phyloP scores from a whole-genome alignment of 2,888 invertebrate genomes.

The Cordilura impudica region DNA sequence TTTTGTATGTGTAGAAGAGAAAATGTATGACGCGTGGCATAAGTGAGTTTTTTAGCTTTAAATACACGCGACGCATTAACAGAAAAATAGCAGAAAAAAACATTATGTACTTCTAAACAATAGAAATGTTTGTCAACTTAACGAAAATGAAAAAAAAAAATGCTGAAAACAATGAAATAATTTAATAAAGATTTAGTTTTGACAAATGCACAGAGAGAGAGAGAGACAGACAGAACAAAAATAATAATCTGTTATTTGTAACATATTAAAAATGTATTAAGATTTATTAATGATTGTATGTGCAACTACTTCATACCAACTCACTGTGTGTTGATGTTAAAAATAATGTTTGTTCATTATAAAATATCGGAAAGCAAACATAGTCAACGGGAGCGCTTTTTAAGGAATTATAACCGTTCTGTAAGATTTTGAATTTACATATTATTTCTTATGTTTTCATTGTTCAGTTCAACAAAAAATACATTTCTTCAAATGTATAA shows the following conservation, averaged over 20 bases:
- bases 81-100: constrained; percentile 2
- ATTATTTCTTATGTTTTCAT: neutral
- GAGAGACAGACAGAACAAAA: neutral
- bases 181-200: constrained; percentile 8
- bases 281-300: too few species aligned
- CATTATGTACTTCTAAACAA: constrained; percentile 11
- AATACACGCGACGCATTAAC: constrained; percentile 56
- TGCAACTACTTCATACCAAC: neutral
- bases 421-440: constrained; percentile 47
- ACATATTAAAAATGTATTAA: neutral
- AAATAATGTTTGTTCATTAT: constrained; percentile 12
- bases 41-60: constrained; percentile 46
- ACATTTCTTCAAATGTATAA: constrained; percentile 14
- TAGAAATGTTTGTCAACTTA: constrained; percentile 64
- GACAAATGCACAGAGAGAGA: constrained; percentile 13
- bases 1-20: constrained; percentile 24
- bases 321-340: neutral
- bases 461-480: neutral
- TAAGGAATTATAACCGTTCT: constrained; percentile 67
- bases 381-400: constrained; percentile 61
- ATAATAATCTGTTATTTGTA: neutral
- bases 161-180: constrained; percentile 35
- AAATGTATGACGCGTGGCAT: constrained; percentile 62
- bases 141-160: constrained; percentile 51
- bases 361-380: constrained; percentile 54